Conservation (phyloP, 2,797 vertebrate genomes). For the Clangula hyemalis region DNA sequence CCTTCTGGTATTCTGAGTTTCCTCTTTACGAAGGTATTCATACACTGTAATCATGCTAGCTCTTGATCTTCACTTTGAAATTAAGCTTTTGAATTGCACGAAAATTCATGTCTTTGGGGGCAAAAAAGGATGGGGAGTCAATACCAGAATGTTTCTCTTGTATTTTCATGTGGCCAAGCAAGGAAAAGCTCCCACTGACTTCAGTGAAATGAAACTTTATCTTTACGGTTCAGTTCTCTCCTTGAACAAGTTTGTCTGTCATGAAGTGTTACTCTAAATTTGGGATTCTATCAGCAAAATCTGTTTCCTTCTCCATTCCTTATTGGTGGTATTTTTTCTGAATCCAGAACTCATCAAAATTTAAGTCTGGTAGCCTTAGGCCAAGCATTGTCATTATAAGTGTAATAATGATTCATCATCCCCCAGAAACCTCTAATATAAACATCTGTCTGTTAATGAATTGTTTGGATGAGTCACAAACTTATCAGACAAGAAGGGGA, state of each 20-base stretch:
- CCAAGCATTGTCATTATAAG: not conserved
- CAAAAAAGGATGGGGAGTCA: not conserved
- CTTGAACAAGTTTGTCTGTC: not conserved
- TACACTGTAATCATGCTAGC: not conserved
- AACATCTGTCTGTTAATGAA: slow-evolving; percentile 23
- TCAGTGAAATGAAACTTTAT: not conserved
- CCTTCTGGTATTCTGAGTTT: not conserved
- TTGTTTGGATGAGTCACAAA: not conserved
- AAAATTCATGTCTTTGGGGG: not conserved
- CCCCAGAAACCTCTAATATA: not conserved
- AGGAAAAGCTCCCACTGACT: not conserved
- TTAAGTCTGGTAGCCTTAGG: not conserved
- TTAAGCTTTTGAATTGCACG: not conserved
- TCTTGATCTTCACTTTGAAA: not conserved
- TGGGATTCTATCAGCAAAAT: not conserved
- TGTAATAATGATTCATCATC: not conserved
- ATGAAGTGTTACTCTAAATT: not conserved
- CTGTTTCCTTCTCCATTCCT: not conserved
- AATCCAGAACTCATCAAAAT: not conserved
- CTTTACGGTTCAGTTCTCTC: not conserved
- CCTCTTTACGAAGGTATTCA: not conserved
- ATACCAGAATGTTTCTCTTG: not conserved
- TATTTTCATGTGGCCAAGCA: not conserved
- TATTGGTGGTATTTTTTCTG: not conserved
- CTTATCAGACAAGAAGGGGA: not conserved